Percentiles rank a stretch among this genome's conserved stretches.
These are phyloP conservation scores for Sebastes cheni DNA, from an alignment of 2,797 vertebrate species.

Conservation along the genomic window DNA sequence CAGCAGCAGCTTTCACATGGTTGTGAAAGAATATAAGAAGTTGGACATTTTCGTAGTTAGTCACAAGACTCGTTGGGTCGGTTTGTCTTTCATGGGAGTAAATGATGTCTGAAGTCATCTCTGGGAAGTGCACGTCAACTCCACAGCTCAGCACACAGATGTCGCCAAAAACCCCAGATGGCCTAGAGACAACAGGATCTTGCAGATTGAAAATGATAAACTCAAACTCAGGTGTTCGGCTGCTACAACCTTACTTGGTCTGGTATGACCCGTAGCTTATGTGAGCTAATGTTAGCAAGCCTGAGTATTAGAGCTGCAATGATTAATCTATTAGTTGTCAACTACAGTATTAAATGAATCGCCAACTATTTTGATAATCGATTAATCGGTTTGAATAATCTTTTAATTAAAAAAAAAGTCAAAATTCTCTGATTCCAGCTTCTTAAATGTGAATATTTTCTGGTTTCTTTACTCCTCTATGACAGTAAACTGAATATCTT, in stretches of 20 bases:
- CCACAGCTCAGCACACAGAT: background rate
- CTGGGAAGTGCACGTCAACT: background rate
- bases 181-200: background rate
- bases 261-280: background rate
- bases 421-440: too few species aligned
- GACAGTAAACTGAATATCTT: too few species aligned
- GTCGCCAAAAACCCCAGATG: background rate
- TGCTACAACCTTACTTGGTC: background rate
- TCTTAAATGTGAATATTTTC: too few species aligned
- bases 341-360: too few species aligned
- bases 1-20: background rate
- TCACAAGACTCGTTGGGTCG: background rate
- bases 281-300: background rate
- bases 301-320: too few species aligned
- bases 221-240: background rate
- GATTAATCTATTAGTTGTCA: too few species aligned
- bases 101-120: background rate
- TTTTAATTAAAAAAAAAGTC: too few species aligned
- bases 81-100: background rate
- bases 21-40: background rate
- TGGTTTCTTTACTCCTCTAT: too few species aligned
- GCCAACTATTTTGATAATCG: too few species aligned
- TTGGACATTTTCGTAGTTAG: background rate
- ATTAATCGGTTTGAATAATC: too few species aligned
- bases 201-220: background rate